A percentile compares a stretch with the other conserved stretches of the same genome.
These are phyloP conservation scores for Belgica antarctica DNA, from an alignment of 2,888 invertebrate species.

Conservation along the genomic window DNA sequence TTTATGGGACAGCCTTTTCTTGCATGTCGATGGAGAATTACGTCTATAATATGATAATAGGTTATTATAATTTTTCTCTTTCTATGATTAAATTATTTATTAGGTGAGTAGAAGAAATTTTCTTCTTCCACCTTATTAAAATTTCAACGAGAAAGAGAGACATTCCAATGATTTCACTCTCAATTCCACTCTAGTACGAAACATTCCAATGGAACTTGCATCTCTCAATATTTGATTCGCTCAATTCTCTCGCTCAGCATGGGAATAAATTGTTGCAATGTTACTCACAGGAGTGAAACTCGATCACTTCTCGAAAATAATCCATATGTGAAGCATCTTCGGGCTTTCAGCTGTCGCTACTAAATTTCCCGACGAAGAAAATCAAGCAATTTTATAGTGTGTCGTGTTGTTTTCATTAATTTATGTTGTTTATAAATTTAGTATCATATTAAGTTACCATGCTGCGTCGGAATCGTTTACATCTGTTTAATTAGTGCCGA, in stretches of 20 bases:
- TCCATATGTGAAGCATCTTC: constrained; percentile 24
- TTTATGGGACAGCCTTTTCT: constrained; percentile 6
- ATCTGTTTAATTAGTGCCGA: constrained; percentile 12
- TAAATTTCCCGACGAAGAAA: constrained; percentile 32
- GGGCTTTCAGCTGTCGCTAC: constrained; percentile 28
- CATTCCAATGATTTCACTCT: background rate
- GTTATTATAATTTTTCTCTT: constrained; percentile 17
- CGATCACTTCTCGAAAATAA: constrained; percentile 11
- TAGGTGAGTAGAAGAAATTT: constrained; percentile 16
- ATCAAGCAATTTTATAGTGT: background rate
- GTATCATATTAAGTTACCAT: background rate
- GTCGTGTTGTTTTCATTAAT: constrained; percentile 16
- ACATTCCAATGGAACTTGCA: background rate
- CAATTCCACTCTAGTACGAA: background rate
- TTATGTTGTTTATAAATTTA: constrained; percentile 23
- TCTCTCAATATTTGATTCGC: background rate
- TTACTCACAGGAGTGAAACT: constrained; percentile 8
- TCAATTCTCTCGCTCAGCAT: background rate
- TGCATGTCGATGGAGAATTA: constrained; percentile 29
- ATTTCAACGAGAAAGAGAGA: background rate
- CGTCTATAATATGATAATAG: constrained; percentile 35
- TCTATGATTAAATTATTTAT: constrained; percentile 32
- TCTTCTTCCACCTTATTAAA: background rate
- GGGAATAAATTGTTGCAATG: background rate
- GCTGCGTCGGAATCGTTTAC: constrained; percentile 1